A percentile compares a stretch with the other conserved stretches of the same genome.
Conservation (phyloP, 37 sponge, comb jelly and placozoan genomes). For the Hormiphora californensis region DNA sequence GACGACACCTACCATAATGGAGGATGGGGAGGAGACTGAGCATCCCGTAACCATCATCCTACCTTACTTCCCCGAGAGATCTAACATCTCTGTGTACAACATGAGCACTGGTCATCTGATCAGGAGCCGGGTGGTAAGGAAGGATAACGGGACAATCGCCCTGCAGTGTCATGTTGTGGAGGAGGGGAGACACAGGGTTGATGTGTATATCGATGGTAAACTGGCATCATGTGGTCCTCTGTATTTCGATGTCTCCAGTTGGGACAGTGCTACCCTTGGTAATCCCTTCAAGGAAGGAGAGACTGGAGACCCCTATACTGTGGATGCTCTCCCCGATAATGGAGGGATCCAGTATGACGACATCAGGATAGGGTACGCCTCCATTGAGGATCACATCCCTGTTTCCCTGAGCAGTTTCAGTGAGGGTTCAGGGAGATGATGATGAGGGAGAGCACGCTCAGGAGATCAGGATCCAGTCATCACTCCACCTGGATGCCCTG, state of each 20-base stretch:
- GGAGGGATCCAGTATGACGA: neutral
- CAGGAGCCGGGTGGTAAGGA: neutral
- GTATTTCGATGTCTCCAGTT: neutral
- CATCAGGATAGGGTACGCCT: neutral
- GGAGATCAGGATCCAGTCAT: constrained; percentile 1
- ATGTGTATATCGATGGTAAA: neutral
- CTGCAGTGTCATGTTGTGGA: neutral
- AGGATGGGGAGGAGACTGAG: neutral
- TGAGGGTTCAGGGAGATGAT: neutral
- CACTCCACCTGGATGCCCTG: neutral
- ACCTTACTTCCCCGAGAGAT: neutral
- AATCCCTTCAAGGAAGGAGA: neutral
- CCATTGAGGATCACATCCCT: neutral
- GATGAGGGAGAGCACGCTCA: neutral
- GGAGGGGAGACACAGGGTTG: neutral
- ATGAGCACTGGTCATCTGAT: neutral
- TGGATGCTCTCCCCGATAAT: neutral
- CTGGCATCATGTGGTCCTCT: neutral
- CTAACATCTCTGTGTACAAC: neutral
- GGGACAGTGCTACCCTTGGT: neutral
- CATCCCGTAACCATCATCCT: neutral
- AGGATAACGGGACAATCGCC: neutral
- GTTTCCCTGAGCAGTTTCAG: neutral
- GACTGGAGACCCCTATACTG: neutral
- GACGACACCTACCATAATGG: neutral